Conservation (phyloP, 2,113 vertebrate genomes). For the Thomomys bottae region DNA sequence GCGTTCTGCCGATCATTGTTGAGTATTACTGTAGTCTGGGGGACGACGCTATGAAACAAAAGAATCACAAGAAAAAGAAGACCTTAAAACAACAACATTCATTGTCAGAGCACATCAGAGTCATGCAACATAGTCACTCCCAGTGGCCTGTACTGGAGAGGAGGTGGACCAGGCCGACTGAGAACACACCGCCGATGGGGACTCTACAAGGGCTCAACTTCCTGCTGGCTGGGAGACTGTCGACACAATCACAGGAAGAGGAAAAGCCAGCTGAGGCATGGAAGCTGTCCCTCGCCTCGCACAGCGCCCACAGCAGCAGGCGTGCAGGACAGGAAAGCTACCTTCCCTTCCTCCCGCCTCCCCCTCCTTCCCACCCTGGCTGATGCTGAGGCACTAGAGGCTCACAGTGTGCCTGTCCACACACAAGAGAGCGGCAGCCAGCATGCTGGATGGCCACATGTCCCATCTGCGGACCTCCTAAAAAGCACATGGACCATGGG, state of each 20-base stretch:
- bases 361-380: background rate
- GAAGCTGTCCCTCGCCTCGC: background rate
- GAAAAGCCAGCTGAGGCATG: background rate
- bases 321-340: background rate
- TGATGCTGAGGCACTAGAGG: background rate
- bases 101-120: conserved; percentile 64
- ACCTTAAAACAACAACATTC: conserved; percentile 61
- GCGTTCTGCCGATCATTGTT: conserved; percentile 92
- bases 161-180: background rate
- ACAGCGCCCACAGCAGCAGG: background rate
- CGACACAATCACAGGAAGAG: background rate
- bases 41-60: conserved; percentile 91
- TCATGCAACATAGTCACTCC: conserved; percentile 63
- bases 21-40: conserved; percentile 98
- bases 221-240: background rate
- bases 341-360: background rate
- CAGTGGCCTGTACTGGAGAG: background rate
- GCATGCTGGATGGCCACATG: background rate
- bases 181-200: background rate
- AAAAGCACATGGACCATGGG: background rate
- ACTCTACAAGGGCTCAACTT: background rate
- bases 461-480: background rate
- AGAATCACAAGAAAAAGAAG: conserved; percentile 78
- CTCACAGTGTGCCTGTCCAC: background rate
- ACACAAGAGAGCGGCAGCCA: conserved; percentile 15